Conservation (phyloP, 2,113 vertebrate species). For the Entelurus aequoreus region DNA sequence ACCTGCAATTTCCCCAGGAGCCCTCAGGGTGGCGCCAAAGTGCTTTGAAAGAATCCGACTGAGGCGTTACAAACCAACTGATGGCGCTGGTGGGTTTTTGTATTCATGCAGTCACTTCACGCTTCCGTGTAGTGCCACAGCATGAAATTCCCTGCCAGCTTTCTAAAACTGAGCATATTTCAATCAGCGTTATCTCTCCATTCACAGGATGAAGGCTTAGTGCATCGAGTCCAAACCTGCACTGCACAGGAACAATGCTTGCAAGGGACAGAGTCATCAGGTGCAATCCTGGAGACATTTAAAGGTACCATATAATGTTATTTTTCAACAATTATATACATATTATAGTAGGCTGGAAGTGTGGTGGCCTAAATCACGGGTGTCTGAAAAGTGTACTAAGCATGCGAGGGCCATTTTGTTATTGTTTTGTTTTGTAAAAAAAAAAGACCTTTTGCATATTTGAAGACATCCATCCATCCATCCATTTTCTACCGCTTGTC, state of each 20-base stretch:
- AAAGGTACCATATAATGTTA: too few relatives aligned
- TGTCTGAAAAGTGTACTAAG: too few relatives aligned
- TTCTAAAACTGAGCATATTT: conserved; percentile 31
- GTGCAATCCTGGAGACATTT: not conserved
- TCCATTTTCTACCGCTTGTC: too few relatives aligned
- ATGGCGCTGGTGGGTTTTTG: conserved; percentile 28
- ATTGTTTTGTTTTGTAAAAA: too few relatives aligned
- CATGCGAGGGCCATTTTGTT: too few relatives aligned
- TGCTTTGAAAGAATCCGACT: conserved; percentile 41
- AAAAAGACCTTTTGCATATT: too few relatives aligned
- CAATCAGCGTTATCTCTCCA: conserved; percentile 13
- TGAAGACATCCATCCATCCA: too few relatives aligned
- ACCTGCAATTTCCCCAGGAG: conserved; percentile 19
- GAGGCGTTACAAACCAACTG: conserved; percentile 13
- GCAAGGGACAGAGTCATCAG: not conserved
- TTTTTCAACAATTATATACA: too few relatives aligned
- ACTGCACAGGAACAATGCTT: not conserved
- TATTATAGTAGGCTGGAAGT: too few relatives aligned
- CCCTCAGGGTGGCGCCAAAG: conserved; percentile 59
- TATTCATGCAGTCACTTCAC: conserved; percentile 37
- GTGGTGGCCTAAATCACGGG: too few relatives aligned
- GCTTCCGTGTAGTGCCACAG: conserved; percentile 28
- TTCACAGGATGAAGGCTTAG: conserved; percentile 26
- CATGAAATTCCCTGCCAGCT: conserved; percentile 26
- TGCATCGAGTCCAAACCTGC: conserved; percentile 6